Conservation (phyloP, 2,888 invertebrate species). For the Temnothorax ravouxi region DNA sequence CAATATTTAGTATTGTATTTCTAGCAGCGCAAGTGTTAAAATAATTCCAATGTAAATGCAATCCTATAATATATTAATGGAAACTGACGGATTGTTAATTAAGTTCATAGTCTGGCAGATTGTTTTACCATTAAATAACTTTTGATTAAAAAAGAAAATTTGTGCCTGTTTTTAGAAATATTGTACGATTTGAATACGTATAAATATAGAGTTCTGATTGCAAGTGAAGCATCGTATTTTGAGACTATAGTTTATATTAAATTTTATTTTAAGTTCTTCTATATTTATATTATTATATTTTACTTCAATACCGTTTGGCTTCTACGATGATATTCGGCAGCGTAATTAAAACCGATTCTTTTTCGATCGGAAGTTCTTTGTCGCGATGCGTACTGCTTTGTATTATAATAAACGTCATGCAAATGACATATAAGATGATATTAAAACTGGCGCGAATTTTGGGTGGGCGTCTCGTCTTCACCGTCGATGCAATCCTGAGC, state of each 20-base stretch:
- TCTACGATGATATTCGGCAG: no score
- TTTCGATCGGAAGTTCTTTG: background rate
- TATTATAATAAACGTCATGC: constrained; percentile 65
- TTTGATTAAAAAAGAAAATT: background rate
- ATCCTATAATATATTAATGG: background rate
- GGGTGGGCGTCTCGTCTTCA: constrained; percentile 30
- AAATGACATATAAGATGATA: constrained; percentile 67
- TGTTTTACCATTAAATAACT: background rate
- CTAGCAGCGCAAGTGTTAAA: background rate
- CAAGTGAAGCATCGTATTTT: background rate
- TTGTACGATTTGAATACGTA: background rate
- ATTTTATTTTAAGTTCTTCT: background rate
- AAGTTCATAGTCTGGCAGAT: background rate
- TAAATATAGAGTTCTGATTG: background rate
- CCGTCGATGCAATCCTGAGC: constrained; percentile 48
- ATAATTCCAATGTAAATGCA: background rate
- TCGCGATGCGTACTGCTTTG: background rate
- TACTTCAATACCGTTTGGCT: background rate
- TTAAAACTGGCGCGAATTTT: constrained; percentile 70
- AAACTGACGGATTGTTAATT: background rate
- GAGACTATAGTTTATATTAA: background rate
- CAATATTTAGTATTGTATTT: constrained; percentile 8
- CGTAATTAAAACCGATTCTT: background rate
- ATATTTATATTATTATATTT: constrained; percentile 6
- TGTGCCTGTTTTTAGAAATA: background rate